Percentiles rank a stretch among this genome's conserved stretches.
phyloP scores from a whole-genome alignment of 2,888 invertebrate genomes.

The Anthophora plumipes region DNA sequence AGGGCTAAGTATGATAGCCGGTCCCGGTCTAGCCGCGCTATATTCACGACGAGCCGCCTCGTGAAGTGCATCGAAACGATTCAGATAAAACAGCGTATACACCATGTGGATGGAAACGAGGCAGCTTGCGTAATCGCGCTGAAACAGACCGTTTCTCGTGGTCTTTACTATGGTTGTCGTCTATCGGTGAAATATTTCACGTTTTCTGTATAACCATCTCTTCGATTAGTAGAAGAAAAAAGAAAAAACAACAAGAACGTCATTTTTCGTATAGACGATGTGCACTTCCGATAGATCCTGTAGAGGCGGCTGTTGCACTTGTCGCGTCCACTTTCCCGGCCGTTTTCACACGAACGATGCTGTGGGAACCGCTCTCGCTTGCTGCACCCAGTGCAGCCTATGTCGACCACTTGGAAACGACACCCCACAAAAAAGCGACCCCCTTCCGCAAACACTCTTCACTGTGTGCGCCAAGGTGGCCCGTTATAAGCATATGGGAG shows the following conservation, averaged over 20 bases:
- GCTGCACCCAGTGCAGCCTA: slow-evolving; percentile 72
- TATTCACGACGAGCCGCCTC: slow-evolving; percentile 18
- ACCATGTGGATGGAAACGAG: slow-evolving; percentile 29
- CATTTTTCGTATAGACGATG: slow-evolving; percentile 50
- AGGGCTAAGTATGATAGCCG: slow-evolving; percentile 60
- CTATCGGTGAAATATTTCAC: background rate
- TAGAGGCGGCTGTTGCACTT: slow-evolving; percentile 71
- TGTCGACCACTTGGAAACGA: slow-evolving; percentile 70
- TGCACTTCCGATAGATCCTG: slow-evolving; percentile 68
- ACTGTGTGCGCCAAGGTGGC: slow-evolving; percentile 36
- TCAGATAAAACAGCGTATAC: slow-evolving; percentile 45
- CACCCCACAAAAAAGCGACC: slow-evolving; percentile 68
- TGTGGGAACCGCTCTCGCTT: slow-evolving; percentile 80
- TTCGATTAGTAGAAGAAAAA: slow-evolving; percentile 5
- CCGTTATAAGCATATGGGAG: slow-evolving; percentile 52
- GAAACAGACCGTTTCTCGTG: slow-evolving; percentile 35
- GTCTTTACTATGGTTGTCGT: background rate
- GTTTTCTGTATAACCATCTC: background rate
- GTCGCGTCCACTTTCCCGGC: slow-evolving; percentile 78
- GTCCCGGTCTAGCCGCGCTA: slow-evolving; percentile 33
- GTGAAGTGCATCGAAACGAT: slow-evolving; percentile 41
- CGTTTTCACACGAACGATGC: slow-evolving; percentile 80
- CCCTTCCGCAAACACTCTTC: slow-evolving; percentile 77
- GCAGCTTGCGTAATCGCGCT: slow-evolving; percentile 36
- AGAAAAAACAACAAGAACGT: slow-evolving; percentile 26